Percentiles rank a stretch among this genome's conserved stretches.
Evolutionary conservation across 2,888 invertebrate species (phyloP).

Genomic region (Andrena minutula): DNA sequence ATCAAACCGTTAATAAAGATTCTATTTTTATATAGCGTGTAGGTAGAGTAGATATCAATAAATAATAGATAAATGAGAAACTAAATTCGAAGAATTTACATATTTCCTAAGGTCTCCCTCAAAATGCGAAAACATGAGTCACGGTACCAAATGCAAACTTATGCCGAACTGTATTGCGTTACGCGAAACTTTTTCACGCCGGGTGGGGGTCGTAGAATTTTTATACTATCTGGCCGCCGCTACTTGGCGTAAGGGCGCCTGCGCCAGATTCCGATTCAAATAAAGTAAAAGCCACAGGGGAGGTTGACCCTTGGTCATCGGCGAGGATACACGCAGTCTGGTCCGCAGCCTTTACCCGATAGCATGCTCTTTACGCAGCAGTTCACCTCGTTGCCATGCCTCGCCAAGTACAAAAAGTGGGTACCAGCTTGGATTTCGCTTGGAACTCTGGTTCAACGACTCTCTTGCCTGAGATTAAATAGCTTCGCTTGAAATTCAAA

Average conservation of each 20-base stretch:
- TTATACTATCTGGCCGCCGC: constrained; percentile 3
- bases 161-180: neutral
- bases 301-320: constrained; percentile 84
- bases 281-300: constrained; percentile 72
- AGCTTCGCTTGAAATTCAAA: neutral
- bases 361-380: constrained; percentile 83
- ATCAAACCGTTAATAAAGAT: neutral
- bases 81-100: too few relatives aligned
- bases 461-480: neutral
- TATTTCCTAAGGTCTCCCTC: too few relatives aligned
- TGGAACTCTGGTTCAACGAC: neutral
- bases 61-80: too few relatives aligned
- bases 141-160: neutral
- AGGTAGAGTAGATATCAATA: too few relatives aligned
- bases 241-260: constrained; percentile 61
- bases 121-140: too few relatives aligned
- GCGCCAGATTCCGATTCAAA: constrained; percentile 69
- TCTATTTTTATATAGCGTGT: neutral
- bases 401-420: constrained; percentile 82
- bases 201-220: constrained; percentile 27
- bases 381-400: constrained; percentile 81
- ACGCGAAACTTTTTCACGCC: neutral
- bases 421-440: constrained; percentile 57
- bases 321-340: constrained; percentile 76
- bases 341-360: constrained; percentile 67